These are phyloP conservation scores for Falco peregrinus DNA, from an alignment of 2,797 vertebrate species.

Conservation along the genomic window DNA sequence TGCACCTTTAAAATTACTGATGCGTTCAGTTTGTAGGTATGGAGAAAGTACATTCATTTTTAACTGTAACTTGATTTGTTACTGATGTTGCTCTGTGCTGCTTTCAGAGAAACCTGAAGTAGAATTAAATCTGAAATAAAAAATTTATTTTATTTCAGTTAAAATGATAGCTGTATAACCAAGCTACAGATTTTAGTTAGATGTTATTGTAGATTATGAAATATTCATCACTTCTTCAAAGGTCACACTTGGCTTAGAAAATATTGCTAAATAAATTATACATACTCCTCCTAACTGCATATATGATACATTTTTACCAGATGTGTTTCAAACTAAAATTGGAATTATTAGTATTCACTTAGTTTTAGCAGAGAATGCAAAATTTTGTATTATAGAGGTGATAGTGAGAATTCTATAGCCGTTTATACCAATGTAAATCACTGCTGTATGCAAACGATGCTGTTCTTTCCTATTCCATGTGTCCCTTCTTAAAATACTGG, in stretches of 20 bases:
- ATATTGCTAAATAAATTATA: conserved; percentile 38
- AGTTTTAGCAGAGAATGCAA: neutral
- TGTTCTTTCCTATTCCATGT: neutral
- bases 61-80: neutral
- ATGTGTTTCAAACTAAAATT: neutral
- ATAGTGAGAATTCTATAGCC: neutral
- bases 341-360: neutral
- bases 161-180: neutral
- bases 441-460: neutral
- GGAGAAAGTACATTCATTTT: neutral
- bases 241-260: neutral
- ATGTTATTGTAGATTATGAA: conserved; percentile 36
- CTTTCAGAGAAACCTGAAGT: neutral
- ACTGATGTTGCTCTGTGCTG: neutral
- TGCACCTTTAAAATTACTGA: neutral
- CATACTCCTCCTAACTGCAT: neutral
- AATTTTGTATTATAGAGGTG: neutral
- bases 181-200: conserved; percentile 6
- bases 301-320: conserved; percentile 2
- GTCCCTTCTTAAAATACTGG: neutral
- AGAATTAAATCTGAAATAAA: conserved; percentile 32
- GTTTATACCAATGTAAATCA: neutral
- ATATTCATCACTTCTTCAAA: conserved; percentile 46
- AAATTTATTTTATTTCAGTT: conserved; percentile 29
- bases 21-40: neutral